Conservation (phyloP, 1,140 invertebrate species). For the Mercenaria mercenaria region DNA sequence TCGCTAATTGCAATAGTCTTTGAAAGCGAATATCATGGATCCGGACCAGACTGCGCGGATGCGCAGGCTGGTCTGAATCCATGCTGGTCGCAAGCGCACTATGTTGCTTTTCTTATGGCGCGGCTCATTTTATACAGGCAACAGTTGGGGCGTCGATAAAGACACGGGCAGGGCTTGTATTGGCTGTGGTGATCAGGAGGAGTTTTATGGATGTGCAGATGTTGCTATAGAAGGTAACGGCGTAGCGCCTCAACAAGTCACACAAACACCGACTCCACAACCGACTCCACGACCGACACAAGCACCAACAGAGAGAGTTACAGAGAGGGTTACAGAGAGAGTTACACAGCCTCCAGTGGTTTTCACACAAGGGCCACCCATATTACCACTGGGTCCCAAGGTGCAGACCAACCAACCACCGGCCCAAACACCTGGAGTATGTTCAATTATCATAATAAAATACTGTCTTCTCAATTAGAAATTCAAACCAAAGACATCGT, state of each 20-base stretch:
- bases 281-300: not conserved
- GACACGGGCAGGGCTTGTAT: slow-evolving; percentile 33
- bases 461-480: no score
- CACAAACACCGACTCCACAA: not conserved
- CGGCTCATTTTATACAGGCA: slow-evolving; percentile 68
- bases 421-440: not conserved
- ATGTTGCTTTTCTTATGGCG: no score
- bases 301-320: not conserved
- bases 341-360: not conserved
- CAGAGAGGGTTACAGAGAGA: not conserved
- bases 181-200: slow-evolving; percentile 65
- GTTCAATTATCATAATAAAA: no score
- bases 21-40: no score
- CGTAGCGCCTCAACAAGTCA: not conserved
- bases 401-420: not conserved
- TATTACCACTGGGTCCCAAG: no score
- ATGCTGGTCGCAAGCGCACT: no score
- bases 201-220: slow-evolving; percentile 67
- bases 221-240: slow-evolving; percentile 36
- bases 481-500: no score
- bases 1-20: no score
- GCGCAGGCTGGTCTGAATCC: no score
- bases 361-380: not conserved
- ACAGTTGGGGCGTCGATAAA: slow-evolving; percentile 66
- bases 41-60: no score